Evolutionary conservation across 2,888 invertebrate species (phyloP).

Genomic region (Zaprionus obscuricornis): DNA sequence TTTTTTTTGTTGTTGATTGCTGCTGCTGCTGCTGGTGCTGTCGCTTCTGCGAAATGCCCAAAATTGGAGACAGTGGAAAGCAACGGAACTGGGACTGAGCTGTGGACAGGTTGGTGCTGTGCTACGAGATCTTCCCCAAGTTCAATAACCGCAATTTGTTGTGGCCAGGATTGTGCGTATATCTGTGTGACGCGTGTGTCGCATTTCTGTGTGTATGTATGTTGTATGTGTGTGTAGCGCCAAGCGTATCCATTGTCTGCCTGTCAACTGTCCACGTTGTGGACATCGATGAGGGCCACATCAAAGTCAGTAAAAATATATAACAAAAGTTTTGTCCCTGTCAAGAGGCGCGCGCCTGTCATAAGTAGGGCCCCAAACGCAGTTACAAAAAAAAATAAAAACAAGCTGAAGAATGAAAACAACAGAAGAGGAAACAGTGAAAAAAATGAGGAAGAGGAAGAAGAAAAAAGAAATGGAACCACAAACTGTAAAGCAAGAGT

Average conservation of each 20-base stretch:
- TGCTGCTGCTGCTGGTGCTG: too few species aligned
- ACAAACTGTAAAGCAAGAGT: too few species aligned
- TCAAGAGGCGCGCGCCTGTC: constrained; percentile 68
- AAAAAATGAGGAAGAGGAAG: constrained; percentile 4
- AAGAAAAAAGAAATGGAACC: too few species aligned
- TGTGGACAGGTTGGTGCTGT: constrained; percentile 41
- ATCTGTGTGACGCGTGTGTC: not conserved
- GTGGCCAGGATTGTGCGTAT: constrained; percentile 40
- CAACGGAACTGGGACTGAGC: constrained; percentile 14
- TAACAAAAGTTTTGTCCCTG: constrained; percentile 64
- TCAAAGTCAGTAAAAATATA: constrained; percentile 74
- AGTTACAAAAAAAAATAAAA: constrained; percentile 21
- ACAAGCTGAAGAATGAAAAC: constrained; percentile 1
- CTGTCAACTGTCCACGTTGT: constrained; percentile 66
- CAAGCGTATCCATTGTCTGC: constrained; percentile 71
- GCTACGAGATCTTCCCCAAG: constrained; percentile 43
- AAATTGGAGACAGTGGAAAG: constrained; percentile 62
- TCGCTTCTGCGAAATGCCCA: constrained; percentile 54
- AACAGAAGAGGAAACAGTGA: constrained; percentile 9
- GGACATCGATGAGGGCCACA: constrained; percentile 77
- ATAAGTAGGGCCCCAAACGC: constrained; percentile 61
- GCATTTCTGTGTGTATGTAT: not conserved
- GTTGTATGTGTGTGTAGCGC: constrained; percentile 56
- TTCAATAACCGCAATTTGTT: constrained; percentile 75
- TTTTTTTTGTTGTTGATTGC: too few species aligned